A percentile compares a stretch with the other conserved stretches of the same genome.
phyloP scores from a whole-genome alignment of 2,113 vertebrate species.

The Phasianus colchicus region DNA sequence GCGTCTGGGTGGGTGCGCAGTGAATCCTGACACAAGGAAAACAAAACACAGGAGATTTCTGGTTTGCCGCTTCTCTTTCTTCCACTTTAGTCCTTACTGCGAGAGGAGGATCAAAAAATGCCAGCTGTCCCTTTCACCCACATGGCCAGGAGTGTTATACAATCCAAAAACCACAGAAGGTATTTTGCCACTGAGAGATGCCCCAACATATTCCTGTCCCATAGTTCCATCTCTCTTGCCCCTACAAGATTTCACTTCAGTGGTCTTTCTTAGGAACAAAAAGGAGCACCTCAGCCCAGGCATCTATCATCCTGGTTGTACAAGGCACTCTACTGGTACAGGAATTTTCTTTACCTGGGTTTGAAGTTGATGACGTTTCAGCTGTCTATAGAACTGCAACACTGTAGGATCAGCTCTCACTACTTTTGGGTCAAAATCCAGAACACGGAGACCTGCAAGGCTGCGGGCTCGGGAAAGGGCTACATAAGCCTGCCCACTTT shows the following conservation, averaged over 20 bases:
- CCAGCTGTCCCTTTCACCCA: neutral
- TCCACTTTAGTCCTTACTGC: neutral
- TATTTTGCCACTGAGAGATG: neutral
- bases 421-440: slow-evolving; percentile 91
- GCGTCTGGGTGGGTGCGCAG: neutral
- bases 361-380: slow-evolving; percentile 65
- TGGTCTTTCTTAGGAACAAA: neutral
- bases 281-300: neutral
- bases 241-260: neutral
- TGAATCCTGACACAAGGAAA: neutral
- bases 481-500: slow-evolving; percentile 94
- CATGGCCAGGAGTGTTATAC: neutral
- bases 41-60: accelerated
- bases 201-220: neutral
- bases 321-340: neutral
- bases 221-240: neutral
- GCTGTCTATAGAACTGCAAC: slow-evolving; percentile 85
- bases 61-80: neutral
- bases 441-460: slow-evolving; percentile 89
- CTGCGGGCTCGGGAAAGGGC: slow-evolving; percentile 92
- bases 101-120: neutral
- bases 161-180: neutral
- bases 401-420: slow-evolving; percentile 90
- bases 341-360: slow-evolving; percentile 39
- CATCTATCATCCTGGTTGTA: neutral